Conservation (phyloP, 2,888 invertebrate species). For the Diploptera punctata region DNA sequence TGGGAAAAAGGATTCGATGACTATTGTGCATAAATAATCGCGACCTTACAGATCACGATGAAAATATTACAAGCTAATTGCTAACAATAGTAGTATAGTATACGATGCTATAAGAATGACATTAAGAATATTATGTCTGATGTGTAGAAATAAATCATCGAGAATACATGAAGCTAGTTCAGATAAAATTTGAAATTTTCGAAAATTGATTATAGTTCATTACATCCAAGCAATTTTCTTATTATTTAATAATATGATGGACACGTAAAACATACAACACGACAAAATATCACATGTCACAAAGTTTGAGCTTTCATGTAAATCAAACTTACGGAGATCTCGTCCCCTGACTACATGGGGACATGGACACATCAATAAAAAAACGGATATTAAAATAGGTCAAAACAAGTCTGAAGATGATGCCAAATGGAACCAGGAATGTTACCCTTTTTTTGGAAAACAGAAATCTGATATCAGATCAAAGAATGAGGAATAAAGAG, state of each 20-base stretch:
- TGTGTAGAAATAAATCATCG: constrained; percentile 11
- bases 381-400: constrained; percentile 11
- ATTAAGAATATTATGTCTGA: constrained; percentile 20
- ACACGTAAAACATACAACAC: constrained; percentile 35
- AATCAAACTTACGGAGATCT: constrained; percentile 26
- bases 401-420: constrained; percentile 7
- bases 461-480: not conserved
- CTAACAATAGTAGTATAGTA: constrained; percentile 29
- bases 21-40: constrained; percentile 21
- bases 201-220: constrained; percentile 25
- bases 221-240: constrained; percentile 18
- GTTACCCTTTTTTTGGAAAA: constrained; percentile 9
- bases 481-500: constrained; percentile 11
- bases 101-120: constrained; percentile 20
- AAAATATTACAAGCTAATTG: constrained; percentile 35
- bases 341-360: constrained; percentile 9
- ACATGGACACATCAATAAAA: constrained; percentile 10
- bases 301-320: constrained; percentile 44
- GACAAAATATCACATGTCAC: constrained; percentile 45
- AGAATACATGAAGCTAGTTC: constrained; percentile 17
- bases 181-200: constrained; percentile 21
- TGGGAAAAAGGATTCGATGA: constrained; percentile 21
- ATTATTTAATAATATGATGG: constrained; percentile 15
- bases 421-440: constrained; percentile 13
- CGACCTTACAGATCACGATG: constrained; percentile 20